Evolutionary conservation across 2,797 vertebrate species (phyloP).

Genomic region (Nyctibius grandis): DNA sequence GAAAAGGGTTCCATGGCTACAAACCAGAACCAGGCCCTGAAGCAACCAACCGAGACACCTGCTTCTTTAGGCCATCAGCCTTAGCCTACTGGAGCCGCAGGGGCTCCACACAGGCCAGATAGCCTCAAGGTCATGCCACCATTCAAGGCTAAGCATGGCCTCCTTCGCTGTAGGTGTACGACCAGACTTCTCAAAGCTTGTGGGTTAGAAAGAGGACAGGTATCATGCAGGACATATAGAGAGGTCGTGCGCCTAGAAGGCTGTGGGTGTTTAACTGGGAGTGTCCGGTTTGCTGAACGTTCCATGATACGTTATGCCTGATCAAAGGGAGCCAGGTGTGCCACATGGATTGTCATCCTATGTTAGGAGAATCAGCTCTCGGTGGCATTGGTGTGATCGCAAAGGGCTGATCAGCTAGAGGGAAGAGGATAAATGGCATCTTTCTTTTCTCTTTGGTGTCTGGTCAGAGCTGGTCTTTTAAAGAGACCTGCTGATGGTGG

Average conservation of each 20-base stretch:
- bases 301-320: fast-evolving
- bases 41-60: neutral
- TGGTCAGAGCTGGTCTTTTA: slow-evolving; percentile 16
- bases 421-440: neutral
- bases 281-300: neutral
- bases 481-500: slow-evolving; percentile 1
- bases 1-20: neutral
- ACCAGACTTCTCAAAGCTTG: neutral
- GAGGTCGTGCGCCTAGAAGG: neutral
- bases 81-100: neutral
- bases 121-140: neutral
- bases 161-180: neutral
- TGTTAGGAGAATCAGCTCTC: neutral
- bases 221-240: neutral
- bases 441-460: neutral
- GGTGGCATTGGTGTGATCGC: neutral
- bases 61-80: neutral
- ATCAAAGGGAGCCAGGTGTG: neutral
- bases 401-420: neutral
- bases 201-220: neutral
- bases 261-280: neutral
- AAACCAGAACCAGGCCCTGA: neutral
- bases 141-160: neutral
- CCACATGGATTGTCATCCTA: neutral
- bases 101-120: neutral